These are phyloP conservation scores for Chiropotes sagulatus DNA, from an alignment of 2,797 vertebrate genomes.

Conservation along the genomic window DNA sequence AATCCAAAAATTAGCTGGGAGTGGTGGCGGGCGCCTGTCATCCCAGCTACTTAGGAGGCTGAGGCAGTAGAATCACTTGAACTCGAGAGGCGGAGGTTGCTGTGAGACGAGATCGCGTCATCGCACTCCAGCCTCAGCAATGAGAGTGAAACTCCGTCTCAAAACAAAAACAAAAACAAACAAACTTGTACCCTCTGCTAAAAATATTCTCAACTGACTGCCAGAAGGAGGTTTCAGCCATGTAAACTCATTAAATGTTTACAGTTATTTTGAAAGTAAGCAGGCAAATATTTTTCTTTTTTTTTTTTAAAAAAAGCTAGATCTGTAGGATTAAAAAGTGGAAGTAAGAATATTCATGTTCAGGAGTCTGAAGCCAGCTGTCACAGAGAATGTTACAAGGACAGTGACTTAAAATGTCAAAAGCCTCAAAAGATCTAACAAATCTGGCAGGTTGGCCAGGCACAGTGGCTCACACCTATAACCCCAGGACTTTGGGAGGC, in stretches of 20 bases:
- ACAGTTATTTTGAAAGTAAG: slow-evolving; percentile 31
- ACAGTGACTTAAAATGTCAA: background rate
- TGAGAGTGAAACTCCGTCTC: background rate
- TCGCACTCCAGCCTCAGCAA: background rate
- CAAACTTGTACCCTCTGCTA: background rate
- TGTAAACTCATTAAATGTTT: background rate
- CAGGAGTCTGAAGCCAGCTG: background rate
- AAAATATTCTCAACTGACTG: background rate
- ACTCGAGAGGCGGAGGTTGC: background rate
- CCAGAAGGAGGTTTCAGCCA: background rate
- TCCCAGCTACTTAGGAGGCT: too few species aligned
- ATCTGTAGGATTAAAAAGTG: background rate
- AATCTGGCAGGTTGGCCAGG: background rate
- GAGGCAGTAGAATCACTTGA: too few species aligned
- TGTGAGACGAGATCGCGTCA: background rate
- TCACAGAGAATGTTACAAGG: background rate
- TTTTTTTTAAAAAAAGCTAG: background rate
- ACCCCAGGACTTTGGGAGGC: background rate
- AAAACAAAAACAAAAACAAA: background rate
- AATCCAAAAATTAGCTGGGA: too few species aligned
- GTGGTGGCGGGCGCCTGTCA: too few species aligned
- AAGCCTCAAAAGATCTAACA: background rate
- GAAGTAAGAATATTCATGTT: background rate
- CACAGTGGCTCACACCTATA: background rate
- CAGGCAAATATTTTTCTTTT: background rate